Evolutionary conservation across 1,140 invertebrate genomes (phyloP), one percentile per base, ranked within the genome.

Genomic region (Temnothorax nylanderi): DNA sequence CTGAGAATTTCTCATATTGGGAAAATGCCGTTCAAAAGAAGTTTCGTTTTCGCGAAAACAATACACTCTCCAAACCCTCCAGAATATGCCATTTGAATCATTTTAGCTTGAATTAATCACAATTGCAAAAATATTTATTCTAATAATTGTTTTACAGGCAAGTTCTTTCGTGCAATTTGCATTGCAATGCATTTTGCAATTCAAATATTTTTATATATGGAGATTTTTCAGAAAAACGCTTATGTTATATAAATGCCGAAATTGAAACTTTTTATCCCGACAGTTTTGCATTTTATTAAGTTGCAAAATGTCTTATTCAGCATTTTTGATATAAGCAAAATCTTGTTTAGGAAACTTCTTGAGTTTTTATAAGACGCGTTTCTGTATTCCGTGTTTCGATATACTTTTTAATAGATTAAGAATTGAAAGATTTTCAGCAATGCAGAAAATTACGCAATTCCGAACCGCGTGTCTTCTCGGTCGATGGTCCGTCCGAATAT

Each of bases 401-500:
- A 62, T 21, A 75, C 7, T n/a, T 62, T 1, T n/a, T 37, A 44
- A 78, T 54, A 6, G 13, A 37, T 67, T 16, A 6, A 34, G 26
- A 18, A 34, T 34, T 0, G 34, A 49, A 16, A 34, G 18, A 26
- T 26, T 75, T 44, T 65, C 34, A 26, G 37, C 8, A 58, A 49
- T 34, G 8, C 41, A 56, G 84, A 58, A 85, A 74, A 6, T 11
- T 44, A 21, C 6, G 11, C 54, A 32, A 62, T 49, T 49, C 41
- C 51, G 21, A 60, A 7, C n/a, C 10, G 80, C 34, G 82, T 58
- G 56, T 58, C 41, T 86, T 80, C 58, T 51, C 16, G 49, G 60
- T 54, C 21, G 37, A 81, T 58, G 87, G 87, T 87, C 89, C 87
- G 85, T 85, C 41, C 4, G 49, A 86, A 90, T 71, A 47, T 34